Evolutionary conservation across 2,888 invertebrate species (phyloP).

Genomic region (Thyatira batis): DNA sequence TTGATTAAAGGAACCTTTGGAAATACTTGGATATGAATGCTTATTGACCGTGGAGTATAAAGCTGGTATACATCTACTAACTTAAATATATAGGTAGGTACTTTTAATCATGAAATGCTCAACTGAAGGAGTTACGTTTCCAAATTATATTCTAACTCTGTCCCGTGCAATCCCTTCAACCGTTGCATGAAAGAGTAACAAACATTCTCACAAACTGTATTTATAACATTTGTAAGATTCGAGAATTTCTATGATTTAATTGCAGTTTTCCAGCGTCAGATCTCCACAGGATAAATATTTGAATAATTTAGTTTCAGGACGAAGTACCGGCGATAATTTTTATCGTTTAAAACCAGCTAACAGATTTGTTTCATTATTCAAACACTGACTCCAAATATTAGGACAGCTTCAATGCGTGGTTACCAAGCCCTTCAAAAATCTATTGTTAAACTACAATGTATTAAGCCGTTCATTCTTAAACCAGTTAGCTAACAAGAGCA

Average conservation of each 20-base stretch:
- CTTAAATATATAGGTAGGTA: too few species aligned
- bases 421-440: neutral
- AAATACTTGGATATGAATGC: slow-evolving; percentile 14
- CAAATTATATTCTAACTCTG: too few species aligned
- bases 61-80: neutral
- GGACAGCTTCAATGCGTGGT: neutral
- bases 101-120: too few species aligned
- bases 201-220: too few species aligned
- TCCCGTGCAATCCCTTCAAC: too few species aligned
- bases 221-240: too few species aligned
- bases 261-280: too few species aligned
- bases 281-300: too few species aligned
- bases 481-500: slow-evolving; percentile 27
- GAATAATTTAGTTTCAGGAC: too few species aligned
- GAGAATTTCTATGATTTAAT: too few species aligned
- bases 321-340: neutral
- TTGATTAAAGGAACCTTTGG: slow-evolving; percentile 36
- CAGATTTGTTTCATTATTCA: neutral
- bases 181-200: too few species aligned
- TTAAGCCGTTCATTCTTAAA: slow-evolving; percentile 7
- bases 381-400: neutral
- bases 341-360: neutral
- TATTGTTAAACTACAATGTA: neutral
- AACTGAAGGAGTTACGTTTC: too few species aligned
- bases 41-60: neutral